Base-by-base conservation (phyloP, 2,113 vertebrate genomes). In the Camelus dromedarius region DNA sequence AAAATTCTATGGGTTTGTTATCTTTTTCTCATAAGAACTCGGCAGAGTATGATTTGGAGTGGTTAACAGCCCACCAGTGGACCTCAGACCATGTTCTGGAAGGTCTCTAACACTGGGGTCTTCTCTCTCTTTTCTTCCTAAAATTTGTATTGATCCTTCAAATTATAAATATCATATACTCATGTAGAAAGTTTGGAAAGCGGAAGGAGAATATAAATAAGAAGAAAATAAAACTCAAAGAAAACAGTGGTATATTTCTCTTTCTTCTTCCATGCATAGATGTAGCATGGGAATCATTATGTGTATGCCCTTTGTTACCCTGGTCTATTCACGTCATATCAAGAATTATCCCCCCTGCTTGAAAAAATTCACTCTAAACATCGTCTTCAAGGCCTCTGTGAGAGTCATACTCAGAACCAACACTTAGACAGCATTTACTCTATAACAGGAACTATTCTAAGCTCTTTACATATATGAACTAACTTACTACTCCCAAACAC, bases 191-290 rank as follows among this genome's bases (percentile, higher is more conserved):
- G 80, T 89, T 88, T 86, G 6, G 46, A 48, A 96, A 87, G 58
- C 22, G 14, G 30, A 52, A 79, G 48, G 30, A 82, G 3, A 93
- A 46, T 89, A 83, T n/a, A 79, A 60, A 76, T 42, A 79, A 88
- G 35, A 81, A 82, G 46, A 76, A 87, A 86, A 58, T 72, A 79
- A 92, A 94, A 42, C 9, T 28, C 79, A 85, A 28, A 69, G 96
- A 73, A 73, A 95, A 10, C 30, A 62, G 48, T 22, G 2, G 6
- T 54, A 18, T 56, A n/a, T 42, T 76, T 69, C 16, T 58, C 35
- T 93, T 66, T 67, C 64, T 54, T 48, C 2, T 5, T 90, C 52
- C 20, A 30, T 50, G 28, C 42, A 62, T 56, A 77, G 73, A 66
- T 84, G 81, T 0, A 54, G 35, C 91, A 90, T 82, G 46, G 54